Conservation (phyloP, 1,140 invertebrate genomes). For the Oedothorax gibbosus region DNA sequence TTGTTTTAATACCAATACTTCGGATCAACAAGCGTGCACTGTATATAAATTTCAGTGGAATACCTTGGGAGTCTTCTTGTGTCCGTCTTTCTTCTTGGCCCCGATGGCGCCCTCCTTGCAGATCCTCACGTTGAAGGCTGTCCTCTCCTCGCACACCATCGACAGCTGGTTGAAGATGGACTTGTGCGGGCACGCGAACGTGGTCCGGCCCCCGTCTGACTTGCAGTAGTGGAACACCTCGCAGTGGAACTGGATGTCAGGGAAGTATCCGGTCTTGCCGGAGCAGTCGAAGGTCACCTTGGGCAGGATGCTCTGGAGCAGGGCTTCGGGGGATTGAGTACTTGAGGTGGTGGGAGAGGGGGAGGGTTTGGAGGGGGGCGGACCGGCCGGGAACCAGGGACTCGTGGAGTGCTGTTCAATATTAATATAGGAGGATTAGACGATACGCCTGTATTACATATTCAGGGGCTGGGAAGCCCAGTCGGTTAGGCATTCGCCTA, state of each 20-base stretch:
- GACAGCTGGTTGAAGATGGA: conserved; percentile 63
- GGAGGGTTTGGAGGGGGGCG: conserved; percentile 7
- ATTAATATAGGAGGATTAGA: not conserved
- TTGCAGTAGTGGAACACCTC: conserved; percentile 66
- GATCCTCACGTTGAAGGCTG: conserved; percentile 11
- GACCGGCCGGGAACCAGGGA: conserved; percentile 44
- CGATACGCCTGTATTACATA: no score
- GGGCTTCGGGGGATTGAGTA: conserved; percentile 28
- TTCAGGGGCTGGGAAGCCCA: no score
- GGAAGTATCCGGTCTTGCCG: conserved; percentile 64
- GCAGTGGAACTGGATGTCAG: conserved; percentile 64
- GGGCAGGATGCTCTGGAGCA: conserved; percentile 61
- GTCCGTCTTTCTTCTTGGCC: not conserved
- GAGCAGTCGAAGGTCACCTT: conserved; percentile 64
- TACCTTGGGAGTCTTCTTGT: not conserved
- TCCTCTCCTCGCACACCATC: conserved; percentile 63
- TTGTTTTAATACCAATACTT: no score
- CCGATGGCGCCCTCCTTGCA: conserved; percentile 49
- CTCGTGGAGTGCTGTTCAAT: conserved; percentile 7
- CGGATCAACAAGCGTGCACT: no score
- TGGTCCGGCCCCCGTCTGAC: conserved; percentile 62
- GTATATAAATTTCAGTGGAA: no score
- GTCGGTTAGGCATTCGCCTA: no score
- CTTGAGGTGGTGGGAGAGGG: not conserved
- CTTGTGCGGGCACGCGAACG: conserved; percentile 63